Base-by-base conservation (phyloP, 1,140 invertebrate genomes). In the Triops cancriformis region DNA sequence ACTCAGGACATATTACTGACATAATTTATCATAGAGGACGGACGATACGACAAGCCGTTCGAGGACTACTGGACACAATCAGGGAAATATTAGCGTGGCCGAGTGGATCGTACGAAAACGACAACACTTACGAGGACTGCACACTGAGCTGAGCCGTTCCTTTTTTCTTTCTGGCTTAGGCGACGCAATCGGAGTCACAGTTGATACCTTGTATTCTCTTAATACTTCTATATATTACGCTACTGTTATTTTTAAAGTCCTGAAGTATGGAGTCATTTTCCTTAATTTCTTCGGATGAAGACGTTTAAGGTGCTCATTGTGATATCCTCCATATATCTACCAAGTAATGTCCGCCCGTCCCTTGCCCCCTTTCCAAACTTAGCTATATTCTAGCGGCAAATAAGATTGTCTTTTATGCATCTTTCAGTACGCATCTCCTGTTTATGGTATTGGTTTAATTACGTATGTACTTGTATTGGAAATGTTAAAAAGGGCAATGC, bases 201-300 rank as follows among this genome's bases (percentile, higher is more conserved):
- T 76, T n/a, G 74, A 76, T 9, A 73, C 72, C 2, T 28, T 79
- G 10, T 79, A 79, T 64, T 14, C 64, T 51, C 28, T 79, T 18
- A 76, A 31, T 28, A 28, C 27, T 37, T 73, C 74, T 11, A 28
- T 79, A 18, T 79, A 77, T 12, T 76, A 79, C 45, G 78, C 45
- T 14, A 51, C 74, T 18, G 27, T 43, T 18, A n/a, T 72, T 45
- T 64, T 79, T 41, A 37, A 73, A 75, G 72, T 72, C 18, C 26
- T 76, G n/a, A 79, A 79, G 41, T 79, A 75, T 28, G 37, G 75
- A n/a, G 26, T 79, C 41, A 37, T 76, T 26, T 77, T 79, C 28
- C n/a, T 79, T 31, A 75, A 75, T 7, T 76, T 79, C 28, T 27
- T 79, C 28, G 78, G 78, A 31, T 79, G 64, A 79, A 42, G 4